phyloP scores from a whole-genome alignment of 2,113 vertebrate species.

The Onychorhynchus coronatus region DNA sequence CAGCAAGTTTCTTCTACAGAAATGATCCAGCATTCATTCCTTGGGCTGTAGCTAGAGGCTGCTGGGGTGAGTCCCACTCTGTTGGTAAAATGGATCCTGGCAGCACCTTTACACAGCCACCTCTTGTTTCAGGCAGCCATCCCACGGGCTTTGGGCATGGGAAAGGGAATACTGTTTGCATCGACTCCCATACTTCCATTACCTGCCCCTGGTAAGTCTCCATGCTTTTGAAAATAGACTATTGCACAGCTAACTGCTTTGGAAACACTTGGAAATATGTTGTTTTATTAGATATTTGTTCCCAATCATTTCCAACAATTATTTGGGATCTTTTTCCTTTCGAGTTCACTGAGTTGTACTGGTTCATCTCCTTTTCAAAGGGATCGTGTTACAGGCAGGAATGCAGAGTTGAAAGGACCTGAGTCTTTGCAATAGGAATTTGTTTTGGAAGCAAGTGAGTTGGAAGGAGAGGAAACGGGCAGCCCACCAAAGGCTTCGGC shows the following conservation, averaged over 20 bases:
- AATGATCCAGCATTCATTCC: not conserved
- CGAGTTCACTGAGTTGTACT: not conserved
- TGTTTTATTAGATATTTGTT: not conserved
- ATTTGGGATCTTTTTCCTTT: conserved; percentile 26
- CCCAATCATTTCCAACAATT: not conserved
- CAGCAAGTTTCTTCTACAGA: not conserved
- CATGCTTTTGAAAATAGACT: not conserved
- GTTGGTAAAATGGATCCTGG: not conserved
- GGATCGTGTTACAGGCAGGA: conserved; percentile 11
- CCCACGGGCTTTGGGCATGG: not conserved
- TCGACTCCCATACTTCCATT: not conserved
- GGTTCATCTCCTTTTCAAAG: not conserved
- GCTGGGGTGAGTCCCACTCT: rapidly evolving
- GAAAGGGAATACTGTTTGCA: not conserved
- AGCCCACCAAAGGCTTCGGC: conserved; percentile 28
- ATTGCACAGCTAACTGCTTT: not conserved
- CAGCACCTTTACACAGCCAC: not conserved
- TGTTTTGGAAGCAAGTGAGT: conserved; percentile 47
- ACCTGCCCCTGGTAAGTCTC: not conserved
- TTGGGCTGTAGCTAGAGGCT: not conserved
- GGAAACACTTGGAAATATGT: not conserved
- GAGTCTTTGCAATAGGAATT: conserved; percentile 51
- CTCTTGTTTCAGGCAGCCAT: not conserved
- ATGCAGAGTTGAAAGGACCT: conserved; percentile 9
- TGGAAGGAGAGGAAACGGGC: conserved; percentile 35